Evolutionary conservation across 2,888 invertebrate species (phyloP), one percentile per base, ranked within the genome.

Genomic region (Pilophorus perplexus): DNA sequence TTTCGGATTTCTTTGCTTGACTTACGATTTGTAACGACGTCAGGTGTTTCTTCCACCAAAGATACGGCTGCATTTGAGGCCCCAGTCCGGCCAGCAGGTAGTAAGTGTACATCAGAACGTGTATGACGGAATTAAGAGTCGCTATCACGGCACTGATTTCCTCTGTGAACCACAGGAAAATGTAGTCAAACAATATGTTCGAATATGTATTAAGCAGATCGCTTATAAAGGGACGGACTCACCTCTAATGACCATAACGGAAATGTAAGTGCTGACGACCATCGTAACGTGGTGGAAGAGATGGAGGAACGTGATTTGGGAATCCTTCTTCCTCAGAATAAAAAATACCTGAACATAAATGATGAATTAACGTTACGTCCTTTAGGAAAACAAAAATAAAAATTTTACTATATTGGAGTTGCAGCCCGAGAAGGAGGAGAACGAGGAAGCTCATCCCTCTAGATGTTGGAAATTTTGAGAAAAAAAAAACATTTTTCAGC

Each of bases 21-120:
- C 79, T 80, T 78, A 91, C 88, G 79, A 95, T 82, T 79, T 95
- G 95, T 74, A 94, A 79, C 62, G 84, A 83, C 3, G 95, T 95
- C 74, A 95, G 84, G 76, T 95, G 90, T 74, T 85, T 89, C 78
- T 95, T 95, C 95, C 95, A 95, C 94, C 94, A 95, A 18, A 95
- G 79, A 75, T 89, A 92, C 75, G 92, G 92, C 76, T 90, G 90
- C 76, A 90, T 88, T 72, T 86, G 81, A 0, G 94, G 93, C 3
- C 95, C 95, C 68, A 94, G 81, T 0, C 92, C 93, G 0, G 94
- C 84, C 70, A 95, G 80, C 74, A 93, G 82, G 77, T 95, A 95
- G 78, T 95, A 95, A 0, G 85, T 82, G 78, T 95, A 95, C 95
- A 95, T 95, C 68, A 94, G 81, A 64, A 94, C 83, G 77, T 95